Evolutionary conservation across 2,113 vertebrate genomes (phyloP), one percentile per base, ranked within the genome.

Genomic region (Seriola quinqueradiata): DNA sequence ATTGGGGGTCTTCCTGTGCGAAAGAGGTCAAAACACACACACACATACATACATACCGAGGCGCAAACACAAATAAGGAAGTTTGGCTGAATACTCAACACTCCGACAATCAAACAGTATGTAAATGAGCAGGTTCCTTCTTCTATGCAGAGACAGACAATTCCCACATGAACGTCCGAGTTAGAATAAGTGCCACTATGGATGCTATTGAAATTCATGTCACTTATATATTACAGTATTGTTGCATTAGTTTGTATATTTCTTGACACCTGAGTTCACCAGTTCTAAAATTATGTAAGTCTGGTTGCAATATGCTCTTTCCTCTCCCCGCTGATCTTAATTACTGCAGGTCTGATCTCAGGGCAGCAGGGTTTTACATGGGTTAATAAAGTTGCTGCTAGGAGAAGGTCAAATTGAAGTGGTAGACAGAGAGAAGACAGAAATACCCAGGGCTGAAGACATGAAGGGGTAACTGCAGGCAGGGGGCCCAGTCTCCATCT

Each of bases 1-100:
- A 94, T 82, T 94, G 92, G 92, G 91, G 92, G 89, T 83, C 89
- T 93, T 89, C 77, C 91, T 90, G 89, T 92, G 85, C 92, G 92
- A 93, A 89, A 87, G 89, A 89, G 92, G 92, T 91, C 92, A 92
- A 82, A 68, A 75, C 69, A 77, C 74, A 68, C 58, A 60, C 65
- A 79, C 65, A 79, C 60, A 50, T 7, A 34, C n/a, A 55, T 3
- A 55, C n/a, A 23, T 8, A 55, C 23, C 54, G 4, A 42, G 19
- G 25, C 63, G 55, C 48, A 86, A 72, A 70, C 73, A 87, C 82
- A 87, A 87, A 90, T 79, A 89, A 83, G 92, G 92, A 93, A 89
- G 91, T 93, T 82, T 89, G 86, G 87, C 63, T 90, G 84, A 93
- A 75, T 71, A 85, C 83, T 38, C 83, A 77, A 73, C 44, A 73